A percentile compares a stretch with the other conserved stretches of the same genome.
Evolutionary conservation across 2,888 invertebrate species (phyloP).

Genomic region (Pristionchus entomophagus): DNA sequence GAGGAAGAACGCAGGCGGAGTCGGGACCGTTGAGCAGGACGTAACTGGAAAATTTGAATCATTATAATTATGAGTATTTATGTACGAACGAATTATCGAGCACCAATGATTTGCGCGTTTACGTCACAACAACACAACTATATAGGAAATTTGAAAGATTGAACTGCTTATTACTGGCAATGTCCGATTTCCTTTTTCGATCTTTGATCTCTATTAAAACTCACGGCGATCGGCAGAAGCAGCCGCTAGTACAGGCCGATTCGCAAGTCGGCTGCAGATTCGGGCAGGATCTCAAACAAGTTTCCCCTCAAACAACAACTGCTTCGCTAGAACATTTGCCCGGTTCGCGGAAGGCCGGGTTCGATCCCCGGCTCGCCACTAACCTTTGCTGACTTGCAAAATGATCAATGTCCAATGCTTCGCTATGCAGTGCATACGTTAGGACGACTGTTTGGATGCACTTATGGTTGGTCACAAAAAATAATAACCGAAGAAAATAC

Average conservation of each 20-base stretch:
- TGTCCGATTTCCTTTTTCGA: too few relatives aligned
- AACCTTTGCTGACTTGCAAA: too few relatives aligned
- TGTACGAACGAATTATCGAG: neutral
- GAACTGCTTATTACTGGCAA: too few relatives aligned
- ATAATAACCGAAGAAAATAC: slow-evolving; percentile 16
- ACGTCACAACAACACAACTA: neutral
- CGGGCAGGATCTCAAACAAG: slow-evolving; percentile 50
- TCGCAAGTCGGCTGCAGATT: slow-evolving; percentile 55
- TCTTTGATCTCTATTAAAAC: too few relatives aligned
- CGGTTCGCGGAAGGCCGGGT: too few relatives aligned
- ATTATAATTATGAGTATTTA: neutral
- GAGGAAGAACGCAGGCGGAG: slow-evolving; percentile 62
- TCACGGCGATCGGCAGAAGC: slow-evolving; percentile 59
- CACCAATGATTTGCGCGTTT: neutral
- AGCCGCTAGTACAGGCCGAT: slow-evolving; percentile 56
- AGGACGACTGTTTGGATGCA: too few relatives aligned
- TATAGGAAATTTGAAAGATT: too few relatives aligned
- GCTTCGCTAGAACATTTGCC: too few relatives aligned
- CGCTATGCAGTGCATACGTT: too few relatives aligned
- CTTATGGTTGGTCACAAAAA: slow-evolving; percentile 37
- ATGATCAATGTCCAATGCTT: too few relatives aligned
- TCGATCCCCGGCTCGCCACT: too few relatives aligned
- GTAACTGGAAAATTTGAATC: neutral
- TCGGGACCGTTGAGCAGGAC: slow-evolving; percentile 48
- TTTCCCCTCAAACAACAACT: too few relatives aligned